Percentiles rank a stretch among this genome's conserved stretches.
Evolutionary conservation across 2,113 vertebrate species (phyloP).

Genomic region (Trochalopteron elliotii): DNA sequence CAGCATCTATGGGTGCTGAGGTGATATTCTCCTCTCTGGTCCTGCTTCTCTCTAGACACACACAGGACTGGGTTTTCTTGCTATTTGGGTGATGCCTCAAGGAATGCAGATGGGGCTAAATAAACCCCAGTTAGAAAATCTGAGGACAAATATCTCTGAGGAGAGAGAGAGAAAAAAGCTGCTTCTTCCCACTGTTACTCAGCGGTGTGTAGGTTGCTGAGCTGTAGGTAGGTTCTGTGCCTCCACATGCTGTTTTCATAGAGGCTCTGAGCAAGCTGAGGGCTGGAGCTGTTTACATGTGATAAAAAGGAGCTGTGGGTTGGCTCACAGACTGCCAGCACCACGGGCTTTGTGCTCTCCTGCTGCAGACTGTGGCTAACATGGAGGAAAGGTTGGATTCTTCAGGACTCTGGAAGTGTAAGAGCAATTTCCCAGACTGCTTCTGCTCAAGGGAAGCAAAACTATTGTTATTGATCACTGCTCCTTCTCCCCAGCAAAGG

Average conservation of each 20-base stretch:
- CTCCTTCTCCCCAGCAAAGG: not conserved
- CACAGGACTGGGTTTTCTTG: not conserved
- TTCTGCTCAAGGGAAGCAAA: not conserved
- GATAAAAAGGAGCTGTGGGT: constrained; percentile 11
- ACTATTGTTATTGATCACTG: not conserved
- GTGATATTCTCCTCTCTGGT: not conserved
- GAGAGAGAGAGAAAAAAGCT: not conserved
- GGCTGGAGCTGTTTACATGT: constrained; percentile 34
- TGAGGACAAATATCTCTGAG: not conserved
- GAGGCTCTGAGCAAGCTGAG: constrained; percentile 27
- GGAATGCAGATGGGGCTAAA: not conserved
- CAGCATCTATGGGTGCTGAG: not conserved
- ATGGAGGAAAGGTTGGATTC: not conserved
- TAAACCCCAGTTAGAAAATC: not conserved
- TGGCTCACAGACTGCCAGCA: constrained; percentile 37
- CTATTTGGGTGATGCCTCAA: not conserved
- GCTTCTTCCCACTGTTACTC: not conserved
- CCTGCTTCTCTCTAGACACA: not conserved
- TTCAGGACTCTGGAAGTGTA: not conserved
- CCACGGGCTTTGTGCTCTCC: not conserved
- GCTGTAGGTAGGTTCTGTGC: constrained; percentile 28
- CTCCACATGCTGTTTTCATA: constrained; percentile 38
- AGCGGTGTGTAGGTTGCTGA: constrained; percentile 31
- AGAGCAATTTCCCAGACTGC: not conserved
- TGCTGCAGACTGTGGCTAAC: accelerated